Base-by-base conservation (phyloP, 2,113 vertebrate genomes). In the Chloropsis hardwickii region DNA sequence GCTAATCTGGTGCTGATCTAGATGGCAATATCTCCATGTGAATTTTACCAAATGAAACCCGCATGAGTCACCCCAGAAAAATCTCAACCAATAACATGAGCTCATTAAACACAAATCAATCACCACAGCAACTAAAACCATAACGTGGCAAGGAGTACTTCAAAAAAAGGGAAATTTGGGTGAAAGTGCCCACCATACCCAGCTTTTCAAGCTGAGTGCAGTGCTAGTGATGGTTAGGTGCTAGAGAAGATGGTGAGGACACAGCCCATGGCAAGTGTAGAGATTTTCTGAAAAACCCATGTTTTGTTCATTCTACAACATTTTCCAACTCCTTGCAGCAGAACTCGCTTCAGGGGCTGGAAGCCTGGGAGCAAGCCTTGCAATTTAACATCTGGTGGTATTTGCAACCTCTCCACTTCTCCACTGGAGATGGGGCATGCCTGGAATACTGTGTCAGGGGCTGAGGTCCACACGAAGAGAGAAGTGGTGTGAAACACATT, bases 61-160 rank as follows among this genome's bases (percentile, higher is more conserved):
- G 15, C 17, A 7, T 97, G 94, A 97, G 86, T 97, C 91, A 95
- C 58, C 54, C 70, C 33, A 81, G 51, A 97, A 97, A 91, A 97
- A 96, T 96, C 84, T 77, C 93, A 77, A 65, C 93, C 95, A 95
- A 95, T 96, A 95, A 97, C 72, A 96, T 81, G 79, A 97, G 82
- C 93, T 96, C 95, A 95, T 96, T 86, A 88, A 80, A 92, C 71
- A 91, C 88, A 81, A 95, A 95, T 88, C 88, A 95, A 93, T 96
- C 87, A 74, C 84, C 45, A 47, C 77, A 91, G 95, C 88, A 95
- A 95, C 88, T 90, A 10, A 94, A 93, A 81, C 33, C 85, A 86
- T 90, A 95, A n/a, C 2, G 16, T 45, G 83, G 54, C 79, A 78
- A n/a, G 24, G 79, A 96, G 16, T 25, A 35, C 50, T 29, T 84